Evolutionary conservation across 2,888 invertebrate species (phyloP).

Genomic region (Watsonalla binaria): DNA sequence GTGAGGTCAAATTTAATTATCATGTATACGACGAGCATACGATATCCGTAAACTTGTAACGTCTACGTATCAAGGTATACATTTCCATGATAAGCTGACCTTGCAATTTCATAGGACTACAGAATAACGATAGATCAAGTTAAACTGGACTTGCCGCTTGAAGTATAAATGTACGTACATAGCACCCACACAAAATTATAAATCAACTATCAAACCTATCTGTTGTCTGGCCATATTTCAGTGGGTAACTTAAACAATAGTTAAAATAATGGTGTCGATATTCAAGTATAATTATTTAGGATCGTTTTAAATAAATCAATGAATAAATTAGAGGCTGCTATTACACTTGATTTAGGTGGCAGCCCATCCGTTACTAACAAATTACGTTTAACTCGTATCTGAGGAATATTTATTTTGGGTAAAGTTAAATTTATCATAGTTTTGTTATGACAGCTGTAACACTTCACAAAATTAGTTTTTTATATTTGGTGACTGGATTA

Average conservation of each 20-base stretch:
- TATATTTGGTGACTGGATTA: not conserved
- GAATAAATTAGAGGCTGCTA: slow-evolving; percentile 69
- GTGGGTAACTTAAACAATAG: slow-evolving; percentile 66
- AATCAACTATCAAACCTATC: slow-evolving; percentile 9
- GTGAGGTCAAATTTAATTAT: slow-evolving; percentile 77
- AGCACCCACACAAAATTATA: slow-evolving; percentile 35
- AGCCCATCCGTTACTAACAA: slow-evolving; percentile 59
- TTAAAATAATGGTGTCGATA: slow-evolving; percentile 68
- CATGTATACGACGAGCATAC: slow-evolving; percentile 60
- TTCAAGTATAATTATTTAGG: slow-evolving; percentile 68
- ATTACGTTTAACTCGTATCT: slow-evolving; percentile 40
- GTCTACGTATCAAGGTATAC: too few species aligned
- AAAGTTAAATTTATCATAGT: slow-evolving; percentile 4
- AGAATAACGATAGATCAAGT: slow-evolving; percentile 21
- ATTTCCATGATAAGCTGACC: too few species aligned
- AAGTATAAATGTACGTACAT: slow-evolving; percentile 52
- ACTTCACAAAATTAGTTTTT: not conserved
- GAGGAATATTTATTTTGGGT: slow-evolving; percentile 16
- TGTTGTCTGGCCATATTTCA: slow-evolving; percentile 41
- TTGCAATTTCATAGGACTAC: too few species aligned
- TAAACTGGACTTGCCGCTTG: slow-evolving; percentile 48
- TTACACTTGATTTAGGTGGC: slow-evolving; percentile 69
- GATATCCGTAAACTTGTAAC: slow-evolving; percentile 17
- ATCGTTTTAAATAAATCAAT: slow-evolving; percentile 73
- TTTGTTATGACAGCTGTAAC: not conserved